Evolutionary conservation across 2,888 invertebrate genomes (phyloP).

Genomic region (Drosophila colorata): DNA sequence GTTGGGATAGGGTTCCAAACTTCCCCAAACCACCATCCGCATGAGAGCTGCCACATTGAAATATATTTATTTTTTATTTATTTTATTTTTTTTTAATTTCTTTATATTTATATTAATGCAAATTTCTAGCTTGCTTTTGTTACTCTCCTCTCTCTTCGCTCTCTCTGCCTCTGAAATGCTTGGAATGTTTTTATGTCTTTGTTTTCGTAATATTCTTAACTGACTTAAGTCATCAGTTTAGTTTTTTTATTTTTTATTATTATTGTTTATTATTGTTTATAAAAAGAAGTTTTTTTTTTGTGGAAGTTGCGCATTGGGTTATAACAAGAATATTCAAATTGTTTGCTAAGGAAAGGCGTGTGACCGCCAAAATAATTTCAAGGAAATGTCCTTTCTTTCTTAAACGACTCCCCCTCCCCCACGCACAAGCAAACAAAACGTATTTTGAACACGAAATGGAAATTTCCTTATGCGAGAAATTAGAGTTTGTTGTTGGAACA

Average conservation of each 20-base stretch:
- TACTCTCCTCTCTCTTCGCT: not conserved
- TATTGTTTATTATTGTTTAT: not conserved
- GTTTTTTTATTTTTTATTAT: not conserved
- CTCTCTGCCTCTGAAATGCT: constrained; percentile 6
- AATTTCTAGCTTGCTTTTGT: constrained; percentile 22
- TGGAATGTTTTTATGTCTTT: constrained; percentile 21
- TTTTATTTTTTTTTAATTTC: constrained; percentile 25
- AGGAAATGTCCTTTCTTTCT: constrained; percentile 35
- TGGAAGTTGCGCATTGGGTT: constrained; percentile 16
- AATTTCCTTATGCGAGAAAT: constrained; percentile 28
- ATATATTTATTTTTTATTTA: constrained; percentile 3
- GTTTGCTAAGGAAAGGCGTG: constrained; percentile 6
- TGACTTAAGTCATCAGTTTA: constrained; percentile 23
- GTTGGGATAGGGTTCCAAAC: constrained; percentile 80
- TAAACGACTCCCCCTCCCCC: not conserved
- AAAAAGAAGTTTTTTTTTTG: constrained; percentile 1
- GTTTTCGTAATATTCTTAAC: constrained; percentile 19
- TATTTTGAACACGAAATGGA: constrained; percentile 25
- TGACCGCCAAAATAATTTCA: constrained; percentile 40
- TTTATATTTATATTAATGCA: constrained; percentile 39
- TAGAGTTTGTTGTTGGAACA: constrained; percentile 20
- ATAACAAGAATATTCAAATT: constrained; percentile 16
- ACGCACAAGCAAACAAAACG: not conserved
- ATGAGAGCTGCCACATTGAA: not conserved
- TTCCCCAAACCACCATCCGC: constrained; percentile 9